phyloP scores from a whole-genome alignment of 2,113 vertebrate species.

The Probosciger aterrimus region DNA sequence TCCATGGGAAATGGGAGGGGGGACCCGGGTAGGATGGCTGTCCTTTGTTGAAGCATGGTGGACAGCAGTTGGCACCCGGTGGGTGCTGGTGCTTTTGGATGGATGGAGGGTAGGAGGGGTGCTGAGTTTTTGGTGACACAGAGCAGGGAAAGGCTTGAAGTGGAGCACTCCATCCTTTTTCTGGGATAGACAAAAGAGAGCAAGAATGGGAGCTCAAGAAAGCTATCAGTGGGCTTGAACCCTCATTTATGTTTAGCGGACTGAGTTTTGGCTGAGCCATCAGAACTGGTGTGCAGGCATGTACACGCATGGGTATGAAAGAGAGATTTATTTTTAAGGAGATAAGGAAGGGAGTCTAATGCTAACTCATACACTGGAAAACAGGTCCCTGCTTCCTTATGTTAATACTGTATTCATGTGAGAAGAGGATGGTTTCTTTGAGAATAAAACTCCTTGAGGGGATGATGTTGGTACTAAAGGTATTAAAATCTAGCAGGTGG shows the following conservation, averaged over 20 bases:
- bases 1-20: neutral
- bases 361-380: neutral
- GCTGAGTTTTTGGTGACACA: neutral
- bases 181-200: neutral
- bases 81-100: neutral
- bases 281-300: neutral
- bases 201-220: neutral
- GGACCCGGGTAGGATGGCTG: rapidly evolving
- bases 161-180: neutral
- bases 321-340: neutral
- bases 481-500: neutral
- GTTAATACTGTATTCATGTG: neutral
- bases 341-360: neutral
- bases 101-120: neutral
- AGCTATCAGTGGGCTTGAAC: neutral
- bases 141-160: neutral
- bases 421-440: neutral
- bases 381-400: neutral
- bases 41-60: neutral
- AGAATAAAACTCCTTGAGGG: neutral
- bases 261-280: neutral
- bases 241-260: neutral
- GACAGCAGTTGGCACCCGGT: neutral
- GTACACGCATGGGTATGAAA: neutral
- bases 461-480: neutral